Base-by-base conservation (phyloP, 2,888 invertebrate genomes). In the Odontocerum albicorne region DNA sequence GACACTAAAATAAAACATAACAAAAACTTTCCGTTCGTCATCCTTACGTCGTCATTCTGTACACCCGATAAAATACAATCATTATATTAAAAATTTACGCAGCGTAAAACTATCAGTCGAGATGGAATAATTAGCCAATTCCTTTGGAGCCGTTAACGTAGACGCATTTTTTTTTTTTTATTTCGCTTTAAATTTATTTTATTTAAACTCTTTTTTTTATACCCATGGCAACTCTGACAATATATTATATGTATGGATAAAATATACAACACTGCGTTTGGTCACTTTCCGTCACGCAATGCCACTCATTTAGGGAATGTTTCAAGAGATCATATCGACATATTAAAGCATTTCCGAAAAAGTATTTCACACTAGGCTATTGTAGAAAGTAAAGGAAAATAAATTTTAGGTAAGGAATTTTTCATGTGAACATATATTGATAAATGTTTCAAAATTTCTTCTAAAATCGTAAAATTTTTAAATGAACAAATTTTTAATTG, bases 21-120 rank as follows among this genome's bases (percentile, higher is more conserved):
- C n/a, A n/a, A n/a, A n/a, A n/a, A n/a, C n/a, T n/a, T n/a, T n/a
- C n/a, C n/a, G n/a, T n/a, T n/a, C n/a, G n/a, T n/a, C n/a, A n/a
- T n/a, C n/a, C n/a, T n/a, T n/a, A 10, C 4, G 6, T 27, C 27
- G 10, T 27, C 27, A 7, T 27, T 27, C 6, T 27, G 6, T 27
- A 27, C 27, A 27, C 27, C 4, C 27, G 27, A 7, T 27, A 10
- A 27, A 10, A 27, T 27, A 27, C 4, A 27, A 39, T 17, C 8
- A 7, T 39, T 39, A 16, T 16, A 8, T 6, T 19, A 39, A 43
- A 43, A 6, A 27, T 8, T 16, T 43, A 43, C 21, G 42, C 42
- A 31, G 6, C 13, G 10, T 27, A 13, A 49, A 22, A 22, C 56
- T 60, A 60, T 60, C 60, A 60, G 60, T 60, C 60, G 54, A 53